Base-by-base conservation (phyloP, 2,888 invertebrate genomes). In the Cheilosia pagana region DNA sequence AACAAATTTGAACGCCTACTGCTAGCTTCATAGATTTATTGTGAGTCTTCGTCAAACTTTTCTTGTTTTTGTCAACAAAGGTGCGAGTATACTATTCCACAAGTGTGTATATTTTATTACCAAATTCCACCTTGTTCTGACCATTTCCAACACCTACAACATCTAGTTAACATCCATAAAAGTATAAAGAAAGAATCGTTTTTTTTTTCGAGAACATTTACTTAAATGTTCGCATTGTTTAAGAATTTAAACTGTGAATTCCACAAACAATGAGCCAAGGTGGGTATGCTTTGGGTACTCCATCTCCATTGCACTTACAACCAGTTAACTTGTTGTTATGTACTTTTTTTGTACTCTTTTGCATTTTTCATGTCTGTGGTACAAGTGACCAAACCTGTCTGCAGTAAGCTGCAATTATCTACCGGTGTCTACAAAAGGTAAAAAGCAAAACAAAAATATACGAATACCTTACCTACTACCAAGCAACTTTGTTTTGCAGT, bases 361-460 rank as follows among this genome's bases (percentile, higher is more conserved):
- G 59, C 62, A 82, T 67, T 79, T 71, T 79, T 60, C 35, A 59
- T 41, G 74, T 79, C 70, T 75, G 48, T 45, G 59, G 57, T 41
- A 75, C 45, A 74, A 79, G 74, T 59, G 25, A 45, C 79, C 83
- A 83, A 83, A 83, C 83, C 83, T 83, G 83, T 83, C 83, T 70
- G 21, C 52, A 52, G 57, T 57, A 62, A 78, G 16, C 43, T 79
- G 60, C 70, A 68, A 83, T 79, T 83, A 78, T 70, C 68, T 70
- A 65, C 83, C 83, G 83, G 79, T 79, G 83, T 83, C 74, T 78
- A 45, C 45, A 31, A 59, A 63, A 52, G 45, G 48, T 35, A 43
- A 53, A 60, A 78, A 55, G 60, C 7, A 78, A 65, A 48, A 75
- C 43, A 81, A 45, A 52, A 53, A 75, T n/a, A n/a, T n/a, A 50